Base-by-base conservation (phyloP, 2,113 vertebrate species). In the Felis chaus region DNA sequence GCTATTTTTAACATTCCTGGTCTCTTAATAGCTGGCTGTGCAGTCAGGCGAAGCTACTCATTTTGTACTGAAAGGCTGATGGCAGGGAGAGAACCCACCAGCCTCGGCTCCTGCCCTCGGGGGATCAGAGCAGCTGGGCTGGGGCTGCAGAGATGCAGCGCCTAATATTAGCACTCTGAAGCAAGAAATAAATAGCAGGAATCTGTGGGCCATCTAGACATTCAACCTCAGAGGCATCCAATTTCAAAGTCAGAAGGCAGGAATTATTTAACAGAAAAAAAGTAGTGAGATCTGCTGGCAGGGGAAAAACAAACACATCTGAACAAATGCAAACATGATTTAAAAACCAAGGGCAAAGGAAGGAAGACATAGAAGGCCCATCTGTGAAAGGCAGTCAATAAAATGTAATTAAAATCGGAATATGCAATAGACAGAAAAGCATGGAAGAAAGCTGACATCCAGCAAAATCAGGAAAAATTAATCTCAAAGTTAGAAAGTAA, bases 1-100 rank as follows among this genome's bases (percentile, higher is more conserved):
- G 39, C 97, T 98, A 97, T 41, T 55, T 85, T 98, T 96, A 94
- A 41, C 7, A 0, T 63, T 39, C 11, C 1, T 19, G 33, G 83
- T 85, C 86, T 45, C 97, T 93, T 69, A 92, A 53, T 86, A 97
- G 78, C 74, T 79, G 25, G 36, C 18, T 73, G 68, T 39, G 3
- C 41, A n/a, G 87, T 36, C 2, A 89, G 13, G 68, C 1, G 3
- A 63, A 69, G 36, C 48, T 45, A 31, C 61, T 57, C 84, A 63
- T 80, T 76, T 41, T 83, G 74, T 94, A 65, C 33, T 68, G 18
- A 94, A 96, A 95, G 45, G n/a, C 31, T 80, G 41, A 18, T 39
- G 87, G 48, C 63, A 16, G 48, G 0, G 6, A 39, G 41, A 33
- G 18, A 88, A 81, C 21, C 83, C 74, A 39, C 39, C 88, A 3